Evolutionary conservation across 2,113 vertebrate genomes (phyloP), one percentile per base, ranked within the genome.

Genomic region (Ancistrus triradiatus): DNA sequence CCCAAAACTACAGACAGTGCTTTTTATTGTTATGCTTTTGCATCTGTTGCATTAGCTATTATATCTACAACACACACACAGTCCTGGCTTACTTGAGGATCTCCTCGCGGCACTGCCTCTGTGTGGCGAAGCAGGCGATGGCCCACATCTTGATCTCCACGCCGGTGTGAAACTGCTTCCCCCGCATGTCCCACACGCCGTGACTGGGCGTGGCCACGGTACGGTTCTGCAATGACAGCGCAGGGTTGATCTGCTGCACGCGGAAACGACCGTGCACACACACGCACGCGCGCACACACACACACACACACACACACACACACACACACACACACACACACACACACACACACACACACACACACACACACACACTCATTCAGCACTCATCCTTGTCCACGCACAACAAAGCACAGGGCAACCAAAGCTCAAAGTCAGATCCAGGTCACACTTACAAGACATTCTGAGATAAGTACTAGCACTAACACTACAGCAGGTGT

Each of bases 141-240:
- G 96, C 95, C 96, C 96, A 99, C 95, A 99, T 98, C 85, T 98
- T 98, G 77, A 99, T 98, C 86, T 99, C 96, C 59, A 98, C 95
- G 28, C 96, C 96, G 1, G 94, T 98, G 81, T 99, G 94, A 77
- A 99, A 99, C 70, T 99, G 96, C 71, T 99, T 99, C 44, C 96
- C 96, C 64, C 96, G 73, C 96, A 99, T 99, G 84, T 99, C 96
- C 96, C 96, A 99, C 2, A 99, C 96, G 0, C 96, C 96, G 0
- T 99, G 96, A 80, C 95, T 98, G 27, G 96, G 96, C 8, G 96
- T 99, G 59, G 96, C 96, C 71, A 99, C 95, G 0, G 96, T 98
- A 59, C 96, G 91, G 78, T 98, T 99, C 95, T 99, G 84, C 21
- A 7, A 85, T 79, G 72, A 84, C 77, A 85, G 68, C 55, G 52